Base-by-base conservation (phyloP, 1,140 invertebrate genomes). In the Nymphalis io region DNA sequence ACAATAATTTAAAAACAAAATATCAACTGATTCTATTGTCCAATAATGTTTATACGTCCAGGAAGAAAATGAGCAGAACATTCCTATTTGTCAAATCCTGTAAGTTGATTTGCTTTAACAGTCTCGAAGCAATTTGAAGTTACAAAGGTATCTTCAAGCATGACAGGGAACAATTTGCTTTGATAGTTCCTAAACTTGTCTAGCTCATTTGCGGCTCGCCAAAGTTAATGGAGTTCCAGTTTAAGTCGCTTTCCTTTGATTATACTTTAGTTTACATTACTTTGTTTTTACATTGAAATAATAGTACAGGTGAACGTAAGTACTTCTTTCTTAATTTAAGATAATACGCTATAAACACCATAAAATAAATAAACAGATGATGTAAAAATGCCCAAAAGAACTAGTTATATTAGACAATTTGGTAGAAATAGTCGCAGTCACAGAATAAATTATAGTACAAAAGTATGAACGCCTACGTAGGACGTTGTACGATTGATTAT, bases 161-260 rank as follows among this genome's bases (percentile, higher is more conserved):
- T 75, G 73, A 76, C 69, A 71, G 48, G 69, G 59, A 82, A 79
- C 76, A 79, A 77, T 76, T 60, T 75, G 67, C 71, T 71, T 60
- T 70, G 74, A 78, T 80, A 74, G 74, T 82, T 80, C 66, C 71
- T 74, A 70, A 78, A 78, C 59, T 80, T 75, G 63, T 68, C 78
- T 59, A 72, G 70, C 75, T 77, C 71, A 79, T 82, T 82, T 78
- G 71, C 65, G 74, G 68, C 55, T 51, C 48, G 42, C 70, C 70
- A 68, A 65, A 67, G 68, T 73, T 78, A 81, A 81, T 81, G 74
- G 72, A 78, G 70, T 70, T 67, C 61, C 53, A 73, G 60, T 73
- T 78, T 80, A 74, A 80, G 76, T 77, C 65, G 23, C 51, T 55
- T 51, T 27, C 51, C 21, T 55, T 55, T 75, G 68, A 74, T 71